phyloP scores from a whole-genome alignment of 2,113 vertebrate genomes.

The Eclectus roratus region DNA sequence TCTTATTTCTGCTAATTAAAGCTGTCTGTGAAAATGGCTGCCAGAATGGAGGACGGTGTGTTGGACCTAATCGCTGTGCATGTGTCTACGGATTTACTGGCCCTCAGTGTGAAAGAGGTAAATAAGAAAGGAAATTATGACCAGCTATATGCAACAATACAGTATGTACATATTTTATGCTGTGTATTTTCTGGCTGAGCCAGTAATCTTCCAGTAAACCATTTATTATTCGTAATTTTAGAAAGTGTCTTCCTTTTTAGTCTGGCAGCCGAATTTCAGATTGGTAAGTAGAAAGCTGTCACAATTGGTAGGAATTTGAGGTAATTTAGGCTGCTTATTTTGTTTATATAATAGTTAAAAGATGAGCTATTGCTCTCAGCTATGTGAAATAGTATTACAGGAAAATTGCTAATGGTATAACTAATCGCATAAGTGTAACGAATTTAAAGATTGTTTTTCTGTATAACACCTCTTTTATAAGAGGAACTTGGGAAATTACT shows the following conservation, averaged over 20 bases:
- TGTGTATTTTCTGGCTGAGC: background rate
- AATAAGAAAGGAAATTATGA: background rate
- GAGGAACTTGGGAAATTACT: background rate
- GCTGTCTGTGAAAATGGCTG: slow-evolving; percentile 78
- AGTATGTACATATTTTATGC: accelerated
- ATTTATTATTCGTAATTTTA: background rate
- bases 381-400: background rate
- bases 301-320: background rate
- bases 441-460: background rate
- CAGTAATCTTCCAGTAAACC: background rate
- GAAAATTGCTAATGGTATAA: background rate
- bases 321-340: background rate
- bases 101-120: slow-evolving; percentile 82
- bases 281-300: background rate
- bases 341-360: background rate
- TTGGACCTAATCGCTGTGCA: slow-evolving; percentile 77
- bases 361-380: background rate
- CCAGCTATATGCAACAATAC: background rate
- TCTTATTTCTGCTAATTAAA: background rate
- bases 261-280: background rate
- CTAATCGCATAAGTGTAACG: background rate
- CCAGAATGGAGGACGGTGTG: slow-evolving; percentile 78
- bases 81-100: slow-evolving; percentile 82
- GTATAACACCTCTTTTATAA: background rate
- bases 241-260: background rate